These are phyloP conservation scores for Tupaia tana DNA, from an alignment of 2,113 vertebrate species.

Conservation along the genomic window DNA sequence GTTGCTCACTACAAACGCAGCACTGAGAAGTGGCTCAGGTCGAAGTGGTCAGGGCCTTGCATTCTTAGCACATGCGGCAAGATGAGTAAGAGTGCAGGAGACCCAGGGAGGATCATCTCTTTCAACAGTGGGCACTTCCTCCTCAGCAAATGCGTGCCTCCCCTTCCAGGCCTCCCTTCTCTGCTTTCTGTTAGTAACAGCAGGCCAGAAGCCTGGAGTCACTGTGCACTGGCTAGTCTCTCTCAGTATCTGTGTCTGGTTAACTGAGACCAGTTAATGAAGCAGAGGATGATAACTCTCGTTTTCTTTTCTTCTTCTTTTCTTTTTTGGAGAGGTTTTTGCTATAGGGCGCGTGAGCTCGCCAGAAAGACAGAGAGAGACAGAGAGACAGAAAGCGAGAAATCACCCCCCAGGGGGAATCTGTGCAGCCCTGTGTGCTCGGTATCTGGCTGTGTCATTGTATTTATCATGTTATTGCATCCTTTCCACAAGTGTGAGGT, in stretches of 20 bases:
- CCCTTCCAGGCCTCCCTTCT: not conserved
- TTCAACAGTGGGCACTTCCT: not conserved
- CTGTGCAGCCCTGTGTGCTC: not conserved
- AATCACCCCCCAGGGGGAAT: no score
- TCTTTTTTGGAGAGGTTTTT: no score
- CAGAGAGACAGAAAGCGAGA: no score
- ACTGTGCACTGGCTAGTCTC: not conserved
- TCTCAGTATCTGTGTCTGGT: not conserved
- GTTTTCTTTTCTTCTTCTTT: not conserved
- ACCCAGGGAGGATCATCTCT: not conserved
- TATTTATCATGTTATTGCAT: not conserved
- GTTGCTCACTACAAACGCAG: not conserved
- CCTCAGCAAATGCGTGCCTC: not conserved
- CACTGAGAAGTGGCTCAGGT: not conserved
- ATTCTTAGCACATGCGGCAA: not conserved
- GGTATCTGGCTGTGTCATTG: not conserved
- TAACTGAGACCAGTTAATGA: not conserved
- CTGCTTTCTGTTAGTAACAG: not conserved
- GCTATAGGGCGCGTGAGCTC: no score
- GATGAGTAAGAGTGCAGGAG: not conserved
- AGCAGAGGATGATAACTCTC: not conserved
- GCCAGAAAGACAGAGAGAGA: no score
- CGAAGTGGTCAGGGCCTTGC: not conserved
- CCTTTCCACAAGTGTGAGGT: not conserved
- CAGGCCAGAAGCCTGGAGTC: not conserved